Evolutionary conservation across 2,888 invertebrate species (phyloP).

Genomic region (Rhyacophila evoluta): DNA sequence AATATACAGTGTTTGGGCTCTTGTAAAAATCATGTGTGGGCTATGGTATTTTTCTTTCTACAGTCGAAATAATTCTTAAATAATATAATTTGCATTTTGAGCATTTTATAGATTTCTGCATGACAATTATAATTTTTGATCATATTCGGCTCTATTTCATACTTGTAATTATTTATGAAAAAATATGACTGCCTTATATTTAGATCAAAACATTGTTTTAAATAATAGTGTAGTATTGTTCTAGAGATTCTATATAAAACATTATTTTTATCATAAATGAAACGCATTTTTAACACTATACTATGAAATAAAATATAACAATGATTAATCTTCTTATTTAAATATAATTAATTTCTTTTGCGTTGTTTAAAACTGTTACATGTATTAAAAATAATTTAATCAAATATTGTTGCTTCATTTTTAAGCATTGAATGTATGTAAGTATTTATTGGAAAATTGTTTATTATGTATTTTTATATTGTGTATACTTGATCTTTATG

Average conservation of each 20-base stretch:
- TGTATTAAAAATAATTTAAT: not conserved
- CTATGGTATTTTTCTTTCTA: not conserved
- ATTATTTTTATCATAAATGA: no score
- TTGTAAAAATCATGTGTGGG: no score
- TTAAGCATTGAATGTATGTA: not conserved
- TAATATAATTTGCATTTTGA: not conserved
- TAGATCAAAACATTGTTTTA: no score
- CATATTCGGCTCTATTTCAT: not conserved
- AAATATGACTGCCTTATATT: slow-evolving; percentile 12
- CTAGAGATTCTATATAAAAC: no score
- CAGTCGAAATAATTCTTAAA: no score
- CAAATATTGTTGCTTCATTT: not conserved
- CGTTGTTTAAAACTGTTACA: no score
- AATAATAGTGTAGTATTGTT: no score
- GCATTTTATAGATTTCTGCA: not conserved
- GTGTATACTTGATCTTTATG: not conserved
- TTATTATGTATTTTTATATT: slow-evolving; percentile 3
- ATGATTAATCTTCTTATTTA: no score
- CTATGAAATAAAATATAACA: no score
- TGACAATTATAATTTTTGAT: not conserved
- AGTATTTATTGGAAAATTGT: slow-evolving; percentile 6
- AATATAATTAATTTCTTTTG: no score
- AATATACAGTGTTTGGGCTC: no score
- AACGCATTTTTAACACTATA: no score
- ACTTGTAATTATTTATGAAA: slow-evolving; percentile 14